Evolutionary conservation across 2,888 invertebrate species (phyloP), one percentile per base, ranked within the genome.

Genomic region (Agrilus biguttatus): DNA sequence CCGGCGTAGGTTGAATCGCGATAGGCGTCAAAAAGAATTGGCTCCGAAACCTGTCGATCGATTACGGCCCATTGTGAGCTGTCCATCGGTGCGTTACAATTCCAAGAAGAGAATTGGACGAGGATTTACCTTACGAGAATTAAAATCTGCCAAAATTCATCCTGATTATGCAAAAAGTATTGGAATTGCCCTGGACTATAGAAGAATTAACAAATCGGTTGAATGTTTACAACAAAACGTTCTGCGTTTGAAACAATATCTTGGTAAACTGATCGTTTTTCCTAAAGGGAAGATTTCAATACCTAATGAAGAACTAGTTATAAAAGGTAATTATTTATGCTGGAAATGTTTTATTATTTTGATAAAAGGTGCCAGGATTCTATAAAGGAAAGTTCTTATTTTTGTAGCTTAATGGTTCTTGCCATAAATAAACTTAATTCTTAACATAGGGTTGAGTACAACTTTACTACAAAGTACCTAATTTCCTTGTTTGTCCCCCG

Each of bases 101-200:
- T 84, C 82, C 10, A 91, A 90, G 67, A 73, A 87, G 52, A 80
- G 96, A 51, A 74, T 83, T 48, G 97, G 97, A 36, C 82, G 90
- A 58, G 96, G 97, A 46, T 97, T 97, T 65, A 86, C 92, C 44
- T 68, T 93, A 36, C 83, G 88, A 46, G 96, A 97, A 73, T 71
- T 97, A 41, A 90, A 89, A 83, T 82, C 82, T 53, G 85, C 89
- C 54, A 88, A 87, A 47, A 67, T 96, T 40, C 80, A 79, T 60
- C 77, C 80, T 57, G 75, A 75, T 45, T 84, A 84, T 61, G 93
- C 95, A 37, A 78, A 78, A 55, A 85, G 88, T 8, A 80, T 97
- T 68, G 96, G 96, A 36, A 89, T 97, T 62, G 72, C 92, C 44
- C 91, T 97, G 14, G 96, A 97, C 65, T 80, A 82, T 54, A 80